Base-by-base conservation (phyloP, 2,888 invertebrate genomes). In the Lycia hirtaria region DNA sequence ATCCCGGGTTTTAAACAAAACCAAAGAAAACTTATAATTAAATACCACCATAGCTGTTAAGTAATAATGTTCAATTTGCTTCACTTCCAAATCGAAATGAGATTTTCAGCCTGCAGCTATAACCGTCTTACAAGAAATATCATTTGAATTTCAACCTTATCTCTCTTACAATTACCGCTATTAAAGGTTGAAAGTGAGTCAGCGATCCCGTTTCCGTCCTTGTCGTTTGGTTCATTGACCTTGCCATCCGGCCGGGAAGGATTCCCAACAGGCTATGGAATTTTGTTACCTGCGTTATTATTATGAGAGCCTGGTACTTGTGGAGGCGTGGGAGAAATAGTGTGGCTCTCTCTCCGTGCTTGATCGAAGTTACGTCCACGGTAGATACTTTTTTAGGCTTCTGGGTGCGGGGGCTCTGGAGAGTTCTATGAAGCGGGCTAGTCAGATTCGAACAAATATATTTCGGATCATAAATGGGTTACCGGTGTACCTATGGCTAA, bases 191-290 rank as follows among this genome's bases (percentile, higher is more conserved):
- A 78, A 75, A 77, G 54, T 70, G 71, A 60, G 38, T 68, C 58
- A 75, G 64, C 68, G 61, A 76, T 89, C 89, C 91, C 88, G 77
- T 84, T 87, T 84, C 72, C 66, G 58, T 91, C 88, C 71, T 71
- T 80, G 70, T 90, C 84, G 19, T n/a, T 73, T 60, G 63, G 78
- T 80, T 85, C 87, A 79, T 78, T 82, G 84, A 83, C 84, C 87
- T 48, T 79, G 69, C 72, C 76, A 80, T 82, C 81, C 76, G 80
- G 71, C 62, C 54, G 74, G 71, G 72, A 79, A 80, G 78, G 79
- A 78, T 76, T 69, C 76, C 76, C 76, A 73, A 66, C 72, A 61
- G 58, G 67, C 68, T 62, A 60, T 71, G 88, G 87, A 87, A 89
- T 89, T 85, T 72, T 67, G 70, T 60, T 63, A 76, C 66, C 76